Evolutionary conservation across 2,797 vertebrate species (phyloP).

Genomic region (Danio aesculapii): DNA sequence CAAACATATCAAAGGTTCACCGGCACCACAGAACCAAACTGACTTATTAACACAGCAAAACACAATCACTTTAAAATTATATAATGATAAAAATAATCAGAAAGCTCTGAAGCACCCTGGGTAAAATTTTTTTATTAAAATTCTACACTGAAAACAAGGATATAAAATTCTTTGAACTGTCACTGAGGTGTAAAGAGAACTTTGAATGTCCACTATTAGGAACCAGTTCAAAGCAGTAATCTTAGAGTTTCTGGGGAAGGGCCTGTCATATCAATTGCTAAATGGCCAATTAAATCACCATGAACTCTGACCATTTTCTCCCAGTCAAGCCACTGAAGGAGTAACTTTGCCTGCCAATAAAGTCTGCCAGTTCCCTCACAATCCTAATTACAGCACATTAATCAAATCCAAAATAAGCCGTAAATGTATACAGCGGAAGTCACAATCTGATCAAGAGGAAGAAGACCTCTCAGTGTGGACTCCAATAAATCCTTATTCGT

Average conservation of each 20-base stretch:
- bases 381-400: slow-evolving; percentile 54
- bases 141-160: neutral
- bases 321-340: slow-evolving; percentile 18
- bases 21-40: neutral
- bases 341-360: slow-evolving; percentile 31
- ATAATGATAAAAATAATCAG: neutral
- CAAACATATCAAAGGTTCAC: neutral
- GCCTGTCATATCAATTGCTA: slow-evolving; percentile 28
- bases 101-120: neutral
- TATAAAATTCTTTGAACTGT: neutral
- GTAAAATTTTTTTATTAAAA: neutral
- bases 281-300: slow-evolving; percentile 49
- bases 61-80: neutral
- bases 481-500: slow-evolving; percentile 41
- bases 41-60: neutral
- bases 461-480: neutral
- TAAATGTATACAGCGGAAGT: slow-evolving; percentile 46
- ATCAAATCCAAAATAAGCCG: slow-evolving; percentile 53
- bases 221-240: slow-evolving; percentile 19
- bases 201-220: slow-evolving; percentile 13
- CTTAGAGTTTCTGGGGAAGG: slow-evolving; percentile 28
- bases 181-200: neutral
- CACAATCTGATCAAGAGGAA: slow-evolving; percentile 28
- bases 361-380: slow-evolving; percentile 29
- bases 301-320: slow-evolving; percentile 23